A percentile compares a stretch with the other conserved stretches of the same genome.
Evolutionary conservation across 2,797 vertebrate genomes (phyloP).

Genomic region (Sorex maritimensis): DNA sequence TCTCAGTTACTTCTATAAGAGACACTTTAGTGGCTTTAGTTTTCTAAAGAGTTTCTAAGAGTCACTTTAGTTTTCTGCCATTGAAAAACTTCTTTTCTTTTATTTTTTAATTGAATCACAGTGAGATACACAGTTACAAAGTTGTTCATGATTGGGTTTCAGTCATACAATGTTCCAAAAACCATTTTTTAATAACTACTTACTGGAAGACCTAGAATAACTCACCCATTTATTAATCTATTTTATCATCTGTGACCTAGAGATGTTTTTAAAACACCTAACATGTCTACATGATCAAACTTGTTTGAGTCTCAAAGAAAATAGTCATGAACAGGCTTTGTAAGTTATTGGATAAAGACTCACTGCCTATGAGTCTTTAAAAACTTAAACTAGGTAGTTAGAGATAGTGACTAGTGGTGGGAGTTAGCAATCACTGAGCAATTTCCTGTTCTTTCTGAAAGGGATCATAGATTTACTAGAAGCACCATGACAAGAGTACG

Average conservation of each 20-base stretch:
- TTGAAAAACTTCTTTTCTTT: no score
- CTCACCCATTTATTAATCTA: background rate
- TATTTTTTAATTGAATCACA: no score
- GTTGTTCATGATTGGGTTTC: no score
- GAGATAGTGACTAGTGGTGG: background rate
- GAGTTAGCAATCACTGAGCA: background rate
- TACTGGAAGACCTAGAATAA: background rate
- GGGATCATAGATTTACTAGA: background rate
- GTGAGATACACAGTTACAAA: no score
- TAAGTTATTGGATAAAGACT: conserved; percentile 13
- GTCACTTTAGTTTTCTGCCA: background rate
- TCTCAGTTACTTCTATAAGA: conserved; percentile 38
- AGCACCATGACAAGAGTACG: background rate
- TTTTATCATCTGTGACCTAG: conserved; percentile 49
- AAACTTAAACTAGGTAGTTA: conserved; percentile 7
- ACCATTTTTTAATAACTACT: no score
- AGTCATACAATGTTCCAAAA: no score
- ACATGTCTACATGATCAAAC: conserved; percentile 12
- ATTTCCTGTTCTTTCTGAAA: background rate
- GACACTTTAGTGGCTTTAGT: background rate
- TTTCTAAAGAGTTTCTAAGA: background rate
- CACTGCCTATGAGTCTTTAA: background rate
- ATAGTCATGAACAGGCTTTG: background rate
- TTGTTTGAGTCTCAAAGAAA: conserved; percentile 41
- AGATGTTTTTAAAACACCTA: background rate